phyloP scores from a whole-genome alignment of 2,113 vertebrate genomes.

The Trochalopteron elliotii region DNA sequence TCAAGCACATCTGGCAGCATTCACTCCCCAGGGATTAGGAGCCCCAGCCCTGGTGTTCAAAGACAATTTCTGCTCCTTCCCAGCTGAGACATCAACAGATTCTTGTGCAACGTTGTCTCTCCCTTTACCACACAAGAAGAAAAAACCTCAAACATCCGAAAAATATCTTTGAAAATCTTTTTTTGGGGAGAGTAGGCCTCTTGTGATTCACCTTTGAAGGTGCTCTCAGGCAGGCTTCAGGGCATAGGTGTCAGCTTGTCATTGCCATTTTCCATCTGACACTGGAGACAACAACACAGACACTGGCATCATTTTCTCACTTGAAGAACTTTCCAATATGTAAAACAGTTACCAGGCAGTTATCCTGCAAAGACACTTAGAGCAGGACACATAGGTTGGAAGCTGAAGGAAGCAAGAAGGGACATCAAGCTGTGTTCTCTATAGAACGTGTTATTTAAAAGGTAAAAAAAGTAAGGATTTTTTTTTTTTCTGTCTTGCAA shows the following conservation, averaged over 20 bases:
- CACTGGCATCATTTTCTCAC: background rate
- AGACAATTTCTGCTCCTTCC: background rate
- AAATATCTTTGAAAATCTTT: background rate
- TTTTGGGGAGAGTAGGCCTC: background rate
- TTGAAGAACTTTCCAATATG: background rate
- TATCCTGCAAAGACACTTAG: background rate
- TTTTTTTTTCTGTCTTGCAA: background rate
- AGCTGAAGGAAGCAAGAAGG: background rate
- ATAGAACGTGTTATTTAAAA: background rate
- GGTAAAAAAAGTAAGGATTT: background rate
- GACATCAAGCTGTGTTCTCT: background rate
- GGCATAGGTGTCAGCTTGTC: background rate
- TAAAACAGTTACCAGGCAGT: background rate
- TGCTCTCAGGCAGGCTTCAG: background rate
- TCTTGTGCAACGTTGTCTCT: background rate
- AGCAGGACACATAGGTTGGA: background rate
- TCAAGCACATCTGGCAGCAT: slow-evolving; percentile 37
- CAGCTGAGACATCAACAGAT: background rate
- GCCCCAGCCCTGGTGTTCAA: background rate
- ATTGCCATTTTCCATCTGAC: background rate
- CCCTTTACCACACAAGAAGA: background rate
- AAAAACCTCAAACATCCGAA: background rate
- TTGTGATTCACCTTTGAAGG: background rate
- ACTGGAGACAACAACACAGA: background rate
- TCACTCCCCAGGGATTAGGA: background rate